These are phyloP conservation scores for Babyrousa celebensis DNA, from an alignment of 2,797 vertebrate species.

Conservation along the genomic window DNA sequence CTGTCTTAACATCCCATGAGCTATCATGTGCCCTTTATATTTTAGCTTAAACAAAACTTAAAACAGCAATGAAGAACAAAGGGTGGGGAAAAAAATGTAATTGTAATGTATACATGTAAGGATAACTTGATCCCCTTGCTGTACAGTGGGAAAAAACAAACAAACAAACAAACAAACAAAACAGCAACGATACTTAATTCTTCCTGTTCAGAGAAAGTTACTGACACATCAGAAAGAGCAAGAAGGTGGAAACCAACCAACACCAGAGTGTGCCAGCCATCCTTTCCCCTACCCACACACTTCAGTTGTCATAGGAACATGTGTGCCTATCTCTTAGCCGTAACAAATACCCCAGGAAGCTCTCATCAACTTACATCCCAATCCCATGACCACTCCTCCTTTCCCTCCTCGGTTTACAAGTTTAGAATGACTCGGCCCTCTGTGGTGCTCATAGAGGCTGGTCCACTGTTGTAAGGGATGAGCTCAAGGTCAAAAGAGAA, in stretches of 20 bases:
- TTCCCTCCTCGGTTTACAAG: neutral
- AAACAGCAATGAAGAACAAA: too few species aligned
- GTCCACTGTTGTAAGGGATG: neutral
- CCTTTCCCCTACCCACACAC: fast-evolving
- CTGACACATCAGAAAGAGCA: neutral
- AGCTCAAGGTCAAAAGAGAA: neutral
- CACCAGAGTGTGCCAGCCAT: neutral
- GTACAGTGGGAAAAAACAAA: too few species aligned
- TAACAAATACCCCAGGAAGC: neutral
- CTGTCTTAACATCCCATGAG: neutral
- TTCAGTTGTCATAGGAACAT: neutral
- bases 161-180: conserved; percentile 38
- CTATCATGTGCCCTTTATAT: neutral
- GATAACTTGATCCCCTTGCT: too few species aligned
- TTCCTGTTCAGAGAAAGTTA: conserved; percentile 37
- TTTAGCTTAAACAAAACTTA: conserved; percentile 54
- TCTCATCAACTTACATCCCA: neutral
- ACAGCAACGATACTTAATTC: neutral
- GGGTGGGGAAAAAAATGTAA: too few species aligned
- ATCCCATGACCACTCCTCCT: neutral
- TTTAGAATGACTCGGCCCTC: neutral
- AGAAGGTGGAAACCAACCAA: neutral
- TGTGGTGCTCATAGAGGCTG: neutral
- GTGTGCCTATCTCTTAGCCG: neutral
- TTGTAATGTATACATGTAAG: too few species aligned